Percentiles rank a stretch among this genome's conserved stretches.
phyloP scores from a whole-genome alignment of 2,113 vertebrate species.

The Pungitius pungitius region DNA sequence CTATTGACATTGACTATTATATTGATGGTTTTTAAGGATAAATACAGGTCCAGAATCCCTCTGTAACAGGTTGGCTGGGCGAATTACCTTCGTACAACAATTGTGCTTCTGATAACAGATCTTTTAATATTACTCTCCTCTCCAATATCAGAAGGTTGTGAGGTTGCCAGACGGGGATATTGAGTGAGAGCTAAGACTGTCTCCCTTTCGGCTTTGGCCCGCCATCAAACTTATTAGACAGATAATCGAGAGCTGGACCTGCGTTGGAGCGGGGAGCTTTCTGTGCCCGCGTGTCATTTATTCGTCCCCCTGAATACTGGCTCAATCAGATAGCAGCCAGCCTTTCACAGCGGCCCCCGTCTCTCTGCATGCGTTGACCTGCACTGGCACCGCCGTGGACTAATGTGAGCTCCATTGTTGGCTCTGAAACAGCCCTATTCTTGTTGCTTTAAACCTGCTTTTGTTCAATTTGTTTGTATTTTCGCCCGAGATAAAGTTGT shows the following conservation, averaged over 20 bases:
- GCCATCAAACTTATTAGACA: constrained; percentile 63
- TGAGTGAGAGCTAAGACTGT: constrained; percentile 53
- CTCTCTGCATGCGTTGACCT: constrained; percentile 53
- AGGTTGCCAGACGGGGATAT: constrained; percentile 56
- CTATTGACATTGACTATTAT: neutral
- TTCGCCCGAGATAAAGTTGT: constrained; percentile 2
- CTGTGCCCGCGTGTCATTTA: constrained; percentile 48
- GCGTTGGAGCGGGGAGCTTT: constrained; percentile 28
- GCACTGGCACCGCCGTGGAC: constrained; percentile 4
- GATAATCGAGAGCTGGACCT: constrained; percentile 64
- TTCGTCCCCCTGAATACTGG: constrained; percentile 47
- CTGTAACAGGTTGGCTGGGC: constrained; percentile 23
- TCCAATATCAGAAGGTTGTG: constrained; percentile 49
- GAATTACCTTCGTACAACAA: constrained; percentile 25
- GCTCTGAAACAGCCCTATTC: constrained; percentile 20
- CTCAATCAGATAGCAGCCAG: constrained; percentile 64
- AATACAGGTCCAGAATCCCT: constrained; percentile 14
- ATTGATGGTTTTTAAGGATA: constrained; percentile 13
- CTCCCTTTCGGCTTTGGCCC: constrained; percentile 38
- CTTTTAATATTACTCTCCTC: constrained; percentile 67
- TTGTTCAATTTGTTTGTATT: constrained; percentile 19
- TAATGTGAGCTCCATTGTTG: constrained; percentile 11
- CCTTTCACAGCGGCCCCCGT: constrained; percentile 33
- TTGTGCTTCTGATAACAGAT: constrained; percentile 60
- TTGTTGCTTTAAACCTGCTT: constrained; percentile 30